Conservation (phyloP, 2,797 vertebrate genomes). For the Echeneis naucrates region DNA sequence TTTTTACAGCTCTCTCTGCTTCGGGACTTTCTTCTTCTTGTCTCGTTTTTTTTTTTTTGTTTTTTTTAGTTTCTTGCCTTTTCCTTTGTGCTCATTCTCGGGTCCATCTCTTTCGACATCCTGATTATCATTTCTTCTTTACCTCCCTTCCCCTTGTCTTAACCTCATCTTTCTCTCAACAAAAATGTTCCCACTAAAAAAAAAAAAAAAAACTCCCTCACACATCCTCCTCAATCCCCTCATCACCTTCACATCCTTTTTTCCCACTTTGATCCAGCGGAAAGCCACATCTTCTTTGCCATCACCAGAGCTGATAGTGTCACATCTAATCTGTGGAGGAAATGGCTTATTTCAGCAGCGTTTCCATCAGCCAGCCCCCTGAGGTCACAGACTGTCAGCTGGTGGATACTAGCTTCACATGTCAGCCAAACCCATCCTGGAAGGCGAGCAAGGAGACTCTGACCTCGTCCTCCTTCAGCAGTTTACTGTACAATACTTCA, state of each 20-base stretch:
- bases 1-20: constrained; percentile 25
- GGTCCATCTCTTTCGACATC: background rate
- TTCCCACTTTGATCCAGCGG: constrained; percentile 10
- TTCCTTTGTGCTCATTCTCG: background rate
- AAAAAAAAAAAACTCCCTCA: constrained; percentile 6
- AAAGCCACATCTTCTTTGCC: constrained; percentile 33
- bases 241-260: constrained; percentile 19
- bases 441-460: constrained; percentile 35
- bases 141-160: background rate
- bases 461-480: constrained; percentile 36
- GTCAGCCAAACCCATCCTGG: constrained; percentile 51
- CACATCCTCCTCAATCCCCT: constrained; percentile 14
- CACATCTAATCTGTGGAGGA: constrained; percentile 36
- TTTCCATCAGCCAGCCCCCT: constrained; percentile 42
- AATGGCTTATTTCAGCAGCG: constrained; percentile 52
- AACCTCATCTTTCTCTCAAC: constrained; percentile 12
- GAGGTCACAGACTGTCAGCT: constrained; percentile 43
- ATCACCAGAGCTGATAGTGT: constrained; percentile 23
- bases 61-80: constrained; percentile 9
- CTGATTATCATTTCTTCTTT: background rate
- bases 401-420: constrained; percentile 45
- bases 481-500: constrained; percentile 2
- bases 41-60: constrained; percentile 2
- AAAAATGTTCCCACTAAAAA: constrained; percentile 30
- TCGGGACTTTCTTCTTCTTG: background rate